phyloP scores from a whole-genome alignment of 2,888 invertebrate species.

The Orchesella flavescens region DNA sequence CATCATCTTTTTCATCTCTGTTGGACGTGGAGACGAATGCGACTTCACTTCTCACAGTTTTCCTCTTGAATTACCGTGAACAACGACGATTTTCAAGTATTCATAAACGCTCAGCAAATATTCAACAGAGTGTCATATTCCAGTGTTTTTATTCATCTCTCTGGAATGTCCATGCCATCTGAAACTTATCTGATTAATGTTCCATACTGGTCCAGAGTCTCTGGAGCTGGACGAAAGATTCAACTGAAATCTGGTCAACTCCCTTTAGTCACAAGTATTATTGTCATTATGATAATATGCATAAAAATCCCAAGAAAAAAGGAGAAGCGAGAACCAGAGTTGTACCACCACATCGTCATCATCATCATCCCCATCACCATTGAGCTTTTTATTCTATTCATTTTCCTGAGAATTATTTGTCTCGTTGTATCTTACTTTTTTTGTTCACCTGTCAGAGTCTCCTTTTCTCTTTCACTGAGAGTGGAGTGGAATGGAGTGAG shows the following conservation, averaged over 20 bases:
- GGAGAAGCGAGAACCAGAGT: conserved; percentile 52
- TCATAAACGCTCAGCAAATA: conserved; percentile 21
- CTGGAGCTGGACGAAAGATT: not conserved
- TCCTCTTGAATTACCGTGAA: too few species aligned
- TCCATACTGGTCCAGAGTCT: conserved; percentile 13
- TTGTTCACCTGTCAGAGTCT: conserved; percentile 54
- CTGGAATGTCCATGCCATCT: conserved; percentile 12
- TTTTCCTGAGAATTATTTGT: conserved; percentile 50
- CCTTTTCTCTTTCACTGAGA: conserved; percentile 23
- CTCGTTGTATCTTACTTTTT: conserved; percentile 19
- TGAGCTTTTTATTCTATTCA: not conserved
- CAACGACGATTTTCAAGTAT: not conserved
- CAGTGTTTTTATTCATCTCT: conserved; percentile 36
- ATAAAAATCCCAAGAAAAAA: conserved; percentile 23
- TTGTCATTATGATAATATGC: conserved; percentile 43
- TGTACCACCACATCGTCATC: conserved; percentile 35
- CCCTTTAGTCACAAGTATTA: conserved; percentile 24
- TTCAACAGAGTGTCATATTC: conserved; percentile 31
- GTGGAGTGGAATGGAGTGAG: conserved; percentile 32
- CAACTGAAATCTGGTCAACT: not conserved
- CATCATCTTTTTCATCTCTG: not conserved
- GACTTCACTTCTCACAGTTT: too few species aligned
- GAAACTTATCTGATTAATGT: conserved; percentile 46
- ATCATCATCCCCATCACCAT: not conserved
- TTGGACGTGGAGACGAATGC: too few species aligned